Conservation (phyloP, 1,140 invertebrate genomes). For the Diorhabda sublineata region DNA sequence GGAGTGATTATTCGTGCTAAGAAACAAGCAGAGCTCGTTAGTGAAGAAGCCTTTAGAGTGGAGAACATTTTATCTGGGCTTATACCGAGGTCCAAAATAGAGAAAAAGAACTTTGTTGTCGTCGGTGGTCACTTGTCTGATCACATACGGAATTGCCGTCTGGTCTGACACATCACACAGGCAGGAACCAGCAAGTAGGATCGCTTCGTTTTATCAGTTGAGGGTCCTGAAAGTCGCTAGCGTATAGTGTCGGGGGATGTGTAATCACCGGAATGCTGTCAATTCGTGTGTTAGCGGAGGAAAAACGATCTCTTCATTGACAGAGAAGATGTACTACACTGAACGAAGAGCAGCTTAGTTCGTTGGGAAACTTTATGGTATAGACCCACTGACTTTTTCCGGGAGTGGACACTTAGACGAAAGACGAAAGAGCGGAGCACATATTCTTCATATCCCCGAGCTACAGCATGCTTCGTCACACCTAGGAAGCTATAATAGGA, state of each 20-base stretch:
- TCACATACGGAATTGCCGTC: not conserved
- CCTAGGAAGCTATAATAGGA: too few relatives aligned
- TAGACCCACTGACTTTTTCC: not conserved
- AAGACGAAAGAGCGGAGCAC: too few relatives aligned
- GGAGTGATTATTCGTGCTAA: not conserved
- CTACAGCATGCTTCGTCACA: not conserved
- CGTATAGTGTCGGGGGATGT: too few relatives aligned
- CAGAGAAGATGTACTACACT: not conserved
- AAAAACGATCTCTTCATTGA: not conserved
- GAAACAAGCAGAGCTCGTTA: not conserved
- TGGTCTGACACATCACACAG: not conserved
- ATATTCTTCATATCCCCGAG: too few relatives aligned
- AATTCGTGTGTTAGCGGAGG: not conserved
- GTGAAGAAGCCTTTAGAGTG: not conserved
- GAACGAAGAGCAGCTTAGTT: not conserved
- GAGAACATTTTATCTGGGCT: not conserved
- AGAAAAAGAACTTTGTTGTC: not conserved
- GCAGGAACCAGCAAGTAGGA: too few relatives aligned
- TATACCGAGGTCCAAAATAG: not conserved
- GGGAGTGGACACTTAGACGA: constrained; percentile 5
- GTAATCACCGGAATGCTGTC: too few relatives aligned
- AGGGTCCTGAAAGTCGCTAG: not conserved
- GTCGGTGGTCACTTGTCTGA: not conserved
- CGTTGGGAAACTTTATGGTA: not conserved
- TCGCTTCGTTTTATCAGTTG: not conserved